Evolutionary conservation across 2,888 invertebrate species (phyloP), one percentile per base, ranked within the genome.

Genomic region (Eucera pruinosa): DNA sequence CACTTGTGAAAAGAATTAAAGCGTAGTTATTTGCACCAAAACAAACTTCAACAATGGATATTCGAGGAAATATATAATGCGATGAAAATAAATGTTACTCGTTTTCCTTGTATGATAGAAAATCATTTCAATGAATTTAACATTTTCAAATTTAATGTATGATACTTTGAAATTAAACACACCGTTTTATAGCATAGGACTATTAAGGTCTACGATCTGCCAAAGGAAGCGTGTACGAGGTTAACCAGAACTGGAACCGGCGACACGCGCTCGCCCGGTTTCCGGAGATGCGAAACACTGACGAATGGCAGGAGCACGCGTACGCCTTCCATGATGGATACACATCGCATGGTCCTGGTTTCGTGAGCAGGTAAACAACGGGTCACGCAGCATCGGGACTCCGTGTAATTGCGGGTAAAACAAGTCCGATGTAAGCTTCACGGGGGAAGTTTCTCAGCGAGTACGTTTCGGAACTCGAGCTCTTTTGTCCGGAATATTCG

Each of bases 361-460:
- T 75, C 47, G 71, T 36, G 47, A 58, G 36, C 72, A 23, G 52
- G 71, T 79, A 82, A 78, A 82, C 78, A 78, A 50, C 48, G 69
- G 52, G 20, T 52, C 64, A 27, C 45, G 48, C 74, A 61, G 52
- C 64, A 77, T 69, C 62, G 57, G 61, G 50, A 45, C 78, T 47
- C 61, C 58, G 84, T 78, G 77, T 83, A 81, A 84, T 84, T 79
- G 77, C 70, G 62, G 57, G 62, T 70, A 65, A 78, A 81, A 79
- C 74, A 68, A 75, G 70, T 50, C 54, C 41, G 52, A 18, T 67
- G 76, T 48, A 68, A 62, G 43, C 39, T 47, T 60, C 39, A 9
- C 39, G 3, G n/a, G 48, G 47, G 54, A 60, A 48, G 58, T 77
- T 69, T 55, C 62, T 64, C 50, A 15, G 48, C 60, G 68, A 23